phyloP scores from a whole-genome alignment of 64 coral and sea anemone genomes.

The Dendronephthya gigantea region DNA sequence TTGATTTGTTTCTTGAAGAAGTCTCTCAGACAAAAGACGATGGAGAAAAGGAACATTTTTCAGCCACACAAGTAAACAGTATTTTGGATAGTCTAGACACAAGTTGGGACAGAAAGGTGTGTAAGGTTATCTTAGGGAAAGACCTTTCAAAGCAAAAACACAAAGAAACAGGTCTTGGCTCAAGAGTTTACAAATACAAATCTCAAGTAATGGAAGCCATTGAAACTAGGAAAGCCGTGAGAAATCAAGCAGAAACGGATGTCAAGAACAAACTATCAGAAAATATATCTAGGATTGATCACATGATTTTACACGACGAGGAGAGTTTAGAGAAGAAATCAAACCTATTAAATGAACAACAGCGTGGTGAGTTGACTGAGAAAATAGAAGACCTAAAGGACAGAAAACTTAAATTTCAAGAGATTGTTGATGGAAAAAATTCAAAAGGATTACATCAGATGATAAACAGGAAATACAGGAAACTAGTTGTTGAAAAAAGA shows the following conservation, averaged over 20 bases:
- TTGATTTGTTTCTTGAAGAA: conserved; percentile 31
- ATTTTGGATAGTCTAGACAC: conserved; percentile 30
- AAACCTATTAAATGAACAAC: conserved; percentile 18
- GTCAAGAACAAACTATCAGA: not conserved
- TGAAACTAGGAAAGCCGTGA: not conserved
- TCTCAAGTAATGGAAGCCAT: conserved; percentile 12
- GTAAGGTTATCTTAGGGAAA: conserved; percentile 13
- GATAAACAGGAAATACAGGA: not conserved
- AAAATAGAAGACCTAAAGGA: not conserved
- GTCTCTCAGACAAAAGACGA: conserved; percentile 1
- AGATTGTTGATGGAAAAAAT: not conserved
- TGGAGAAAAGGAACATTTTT: too few species aligned
- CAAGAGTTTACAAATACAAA: conserved; percentile 34
- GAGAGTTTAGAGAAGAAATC: not conserved
- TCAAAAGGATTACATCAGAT: not conserved
- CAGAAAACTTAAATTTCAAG: not conserved
- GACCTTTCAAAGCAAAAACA: not conserved
- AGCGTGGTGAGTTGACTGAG: not conserved
- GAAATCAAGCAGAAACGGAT: not conserved
- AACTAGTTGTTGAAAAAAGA: not conserved
- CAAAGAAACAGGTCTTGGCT: conserved; percentile 6
- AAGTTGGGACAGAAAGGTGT: conserved; percentile 26
- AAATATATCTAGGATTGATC: not conserved
- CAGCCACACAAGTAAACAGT: not conserved
- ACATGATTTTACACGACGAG: not conserved